phyloP scores from a whole-genome alignment of 2,888 invertebrate species.

The Athalia rosae region DNA sequence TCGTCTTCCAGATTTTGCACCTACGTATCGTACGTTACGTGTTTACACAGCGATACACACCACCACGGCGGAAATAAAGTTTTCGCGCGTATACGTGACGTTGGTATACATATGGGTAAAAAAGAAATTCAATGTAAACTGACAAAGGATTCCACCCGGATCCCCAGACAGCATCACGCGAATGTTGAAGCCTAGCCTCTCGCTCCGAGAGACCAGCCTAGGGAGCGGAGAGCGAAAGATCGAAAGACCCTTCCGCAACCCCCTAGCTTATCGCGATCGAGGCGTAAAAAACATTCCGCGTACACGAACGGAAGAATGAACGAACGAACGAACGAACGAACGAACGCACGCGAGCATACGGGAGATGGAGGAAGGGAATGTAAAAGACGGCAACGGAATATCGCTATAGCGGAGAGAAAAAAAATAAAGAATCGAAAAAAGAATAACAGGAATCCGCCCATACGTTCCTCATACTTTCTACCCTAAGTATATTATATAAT shows the following conservation, averaged over 20 bases:
- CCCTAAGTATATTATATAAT: too few species aligned
- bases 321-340: neutral
- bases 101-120: too few species aligned
- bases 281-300: constrained; percentile 34
- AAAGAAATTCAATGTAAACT: constrained; percentile 34
- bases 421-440: neutral
- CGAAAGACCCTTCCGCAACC: neutral
- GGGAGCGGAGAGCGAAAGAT: too few species aligned
- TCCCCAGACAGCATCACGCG: neutral
- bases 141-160: constrained; percentile 28
- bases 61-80: too few species aligned
- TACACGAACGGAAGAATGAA: neutral
- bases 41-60: too few species aligned
- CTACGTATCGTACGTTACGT: neutral
- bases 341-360: neutral
- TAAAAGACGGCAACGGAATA: neutral
- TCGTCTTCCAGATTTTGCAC: neutral
- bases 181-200: neutral
- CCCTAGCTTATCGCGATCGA: constrained; percentile 32
- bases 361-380: neutral
- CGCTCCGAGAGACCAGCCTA: neutral
- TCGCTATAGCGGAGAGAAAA: neutral
- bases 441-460: neutral
- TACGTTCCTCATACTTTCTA: too few species aligned
- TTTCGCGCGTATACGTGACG: too few species aligned